Evolutionary conservation across 2,113 vertebrate genomes (phyloP), one percentile per base, ranked within the genome.

Genomic region (Podarcis cretensis): DNA sequence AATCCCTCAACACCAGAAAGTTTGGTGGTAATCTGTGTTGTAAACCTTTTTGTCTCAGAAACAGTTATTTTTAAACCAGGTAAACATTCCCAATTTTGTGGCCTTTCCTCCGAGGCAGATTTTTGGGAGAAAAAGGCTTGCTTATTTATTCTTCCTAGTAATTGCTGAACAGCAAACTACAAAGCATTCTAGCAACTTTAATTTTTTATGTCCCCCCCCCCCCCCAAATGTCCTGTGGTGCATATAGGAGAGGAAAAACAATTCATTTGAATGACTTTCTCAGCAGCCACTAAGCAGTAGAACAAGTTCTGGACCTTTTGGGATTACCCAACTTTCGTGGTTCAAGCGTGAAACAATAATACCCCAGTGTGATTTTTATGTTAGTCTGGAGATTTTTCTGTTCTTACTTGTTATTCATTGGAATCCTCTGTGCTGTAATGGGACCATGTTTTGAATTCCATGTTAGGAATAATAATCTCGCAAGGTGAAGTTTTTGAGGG

Each of bases 141-240:
- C 13, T 83, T 81, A 75, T 85, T 86, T 86, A 40, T 83, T 88
- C 59, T 88, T 16, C 21, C 59, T 30, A 27, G 59, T 88, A 82
- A 88, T 66, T 10, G 57, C 71, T 83, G 71, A 83, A 66, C 18
- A 83, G 30, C 71, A 68, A 65, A 83, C 87, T 77, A 83, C 87
- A 88, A 88, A 88, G 57, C 54, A n/a, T 83, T 88, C 57, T 88
- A 75, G 87, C 57, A 83, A n/a, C 35, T 16, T 83, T 83, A 75
- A 83, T 82, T 86, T 73, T 1, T 66, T 88, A 37, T 25, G 12
- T 14, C 65, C 48, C 35, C 35, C 35, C 35, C 35, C 48, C 9
- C 43, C 7, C 43, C 43, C 43, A 48, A 76, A 83, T 37, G 57
- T 66, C 80, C 71, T 76, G 59, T 43, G 57, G 57, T 48, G 27